Evolutionary conservation across 1,140 invertebrate species (phyloP).

Genomic region (Calosoma granatense): DNA sequence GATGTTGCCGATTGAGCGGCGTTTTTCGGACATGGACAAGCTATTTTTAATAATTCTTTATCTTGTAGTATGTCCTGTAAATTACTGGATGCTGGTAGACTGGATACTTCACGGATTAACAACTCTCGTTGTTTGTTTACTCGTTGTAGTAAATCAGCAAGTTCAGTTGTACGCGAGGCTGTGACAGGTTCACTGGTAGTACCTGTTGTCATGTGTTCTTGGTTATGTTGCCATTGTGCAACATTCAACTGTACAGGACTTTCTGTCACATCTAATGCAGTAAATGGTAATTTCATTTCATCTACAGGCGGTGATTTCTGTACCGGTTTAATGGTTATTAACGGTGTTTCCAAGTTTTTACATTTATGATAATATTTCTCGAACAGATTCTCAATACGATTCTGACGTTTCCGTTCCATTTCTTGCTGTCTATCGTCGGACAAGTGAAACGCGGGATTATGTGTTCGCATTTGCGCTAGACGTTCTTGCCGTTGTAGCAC

Average conservation of each 20-base stretch:
- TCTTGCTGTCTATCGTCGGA: slow-evolving; percentile 24
- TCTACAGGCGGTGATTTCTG: not conserved
- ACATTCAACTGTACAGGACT: not conserved
- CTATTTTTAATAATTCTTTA: not conserved
- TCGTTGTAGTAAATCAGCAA: not conserved
- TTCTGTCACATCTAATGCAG: not conserved
- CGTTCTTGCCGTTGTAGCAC: slow-evolving; percentile 30
- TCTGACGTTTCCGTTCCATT: slow-evolving; percentile 24
- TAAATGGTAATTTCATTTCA: not conserved
- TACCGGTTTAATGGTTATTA: not conserved
- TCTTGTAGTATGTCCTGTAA: not conserved
- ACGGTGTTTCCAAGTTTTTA: not conserved
- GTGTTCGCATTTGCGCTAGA: slow-evolving; percentile 22
- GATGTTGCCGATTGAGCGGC: too few relatives aligned
- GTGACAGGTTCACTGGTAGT: not conserved
- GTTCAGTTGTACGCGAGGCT: not conserved
- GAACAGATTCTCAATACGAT: slow-evolving; percentile 27
- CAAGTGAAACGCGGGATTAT: slow-evolving; percentile 30
- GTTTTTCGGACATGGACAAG: not conserved
- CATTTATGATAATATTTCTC: slow-evolving; percentile 23
- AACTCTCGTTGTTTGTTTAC: not conserved
- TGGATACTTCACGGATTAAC: not conserved
- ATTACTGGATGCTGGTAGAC: not conserved
- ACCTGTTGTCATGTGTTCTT: not conserved
- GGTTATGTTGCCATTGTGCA: not conserved